Percentiles rank a stretch among this genome's conserved stretches.
Evolutionary conservation across 2,797 vertebrate species (phyloP).

Genomic region (Sebastes steindachneri): DNA sequence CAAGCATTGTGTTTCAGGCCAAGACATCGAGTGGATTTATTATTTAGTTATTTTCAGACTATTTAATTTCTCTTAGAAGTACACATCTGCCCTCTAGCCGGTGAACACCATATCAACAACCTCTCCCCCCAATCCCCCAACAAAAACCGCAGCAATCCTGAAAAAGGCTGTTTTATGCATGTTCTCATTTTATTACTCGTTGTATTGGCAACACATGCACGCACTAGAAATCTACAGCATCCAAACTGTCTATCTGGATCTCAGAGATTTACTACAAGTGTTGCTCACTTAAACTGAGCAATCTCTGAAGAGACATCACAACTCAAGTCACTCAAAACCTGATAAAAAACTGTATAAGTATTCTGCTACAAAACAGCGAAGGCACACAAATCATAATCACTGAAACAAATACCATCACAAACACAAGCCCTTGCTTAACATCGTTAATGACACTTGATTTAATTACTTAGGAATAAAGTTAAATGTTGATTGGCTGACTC

Average conservation of each 20-base stretch:
- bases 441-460: neutral
- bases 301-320: too few species aligned
- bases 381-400: neutral
- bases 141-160: neutral
- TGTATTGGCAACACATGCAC: neutral
- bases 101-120: neutral
- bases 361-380: neutral
- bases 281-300: neutral
- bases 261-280: neutral
- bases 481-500: conserved; percentile 63
- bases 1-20: neutral
- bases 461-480: neutral
- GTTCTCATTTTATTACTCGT: neutral
- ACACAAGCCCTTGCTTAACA: neutral
- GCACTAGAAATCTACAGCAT: neutral
- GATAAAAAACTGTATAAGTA: neutral
- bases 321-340: neutral
- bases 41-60: neutral
- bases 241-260: neutral
- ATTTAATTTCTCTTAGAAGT: neutral
- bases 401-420: neutral
- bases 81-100: neutral
- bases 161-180: neutral
- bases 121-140: neutral
- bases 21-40: neutral